Conservation (phyloP, 2,797 vertebrate genomes). For the Champsocephalus esox region DNA sequence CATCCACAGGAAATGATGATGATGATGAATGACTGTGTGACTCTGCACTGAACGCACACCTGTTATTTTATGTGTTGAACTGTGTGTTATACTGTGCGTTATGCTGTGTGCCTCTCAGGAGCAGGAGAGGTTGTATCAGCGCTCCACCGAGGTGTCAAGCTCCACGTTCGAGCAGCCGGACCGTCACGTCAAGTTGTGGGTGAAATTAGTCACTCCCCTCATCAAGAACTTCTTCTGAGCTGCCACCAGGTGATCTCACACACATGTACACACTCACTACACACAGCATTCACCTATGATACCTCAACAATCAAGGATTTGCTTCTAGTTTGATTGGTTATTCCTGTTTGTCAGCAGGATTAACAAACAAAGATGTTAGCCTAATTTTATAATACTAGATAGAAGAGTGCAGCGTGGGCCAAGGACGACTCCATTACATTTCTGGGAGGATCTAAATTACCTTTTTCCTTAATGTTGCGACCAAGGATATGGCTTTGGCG, state of each 20-base stretch:
- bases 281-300: neutral
- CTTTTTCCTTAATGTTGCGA: too few species aligned
- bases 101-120: conserved; percentile 82
- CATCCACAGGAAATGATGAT: conserved; percentile 29
- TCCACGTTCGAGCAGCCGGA: conserved; percentile 92
- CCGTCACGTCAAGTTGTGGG: conserved; percentile 94
- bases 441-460: too few species aligned
- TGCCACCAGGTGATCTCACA: conserved; percentile 43
- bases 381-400: too few species aligned
- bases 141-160: conserved; percentile 87
- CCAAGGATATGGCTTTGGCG: too few species aligned
- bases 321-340: too few species aligned
- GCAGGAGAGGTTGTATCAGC: conserved; percentile 90
- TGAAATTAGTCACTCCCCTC: conserved; percentile 94
- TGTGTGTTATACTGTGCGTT: conserved; percentile 32
- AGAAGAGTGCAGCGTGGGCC: too few species aligned
- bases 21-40: conserved; percentile 12
- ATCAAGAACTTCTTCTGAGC: conserved; percentile 98
- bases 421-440: too few species aligned
- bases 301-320: too few species aligned
- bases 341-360: too few species aligned
- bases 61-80: conserved; percentile 4
- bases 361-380: too few species aligned
- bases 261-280: neutral
- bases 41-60: conserved; percentile 31